These are phyloP conservation scores for Podilymbus podiceps DNA, from an alignment of 2,113 vertebrate genomes.

Conservation along the genomic window DNA sequence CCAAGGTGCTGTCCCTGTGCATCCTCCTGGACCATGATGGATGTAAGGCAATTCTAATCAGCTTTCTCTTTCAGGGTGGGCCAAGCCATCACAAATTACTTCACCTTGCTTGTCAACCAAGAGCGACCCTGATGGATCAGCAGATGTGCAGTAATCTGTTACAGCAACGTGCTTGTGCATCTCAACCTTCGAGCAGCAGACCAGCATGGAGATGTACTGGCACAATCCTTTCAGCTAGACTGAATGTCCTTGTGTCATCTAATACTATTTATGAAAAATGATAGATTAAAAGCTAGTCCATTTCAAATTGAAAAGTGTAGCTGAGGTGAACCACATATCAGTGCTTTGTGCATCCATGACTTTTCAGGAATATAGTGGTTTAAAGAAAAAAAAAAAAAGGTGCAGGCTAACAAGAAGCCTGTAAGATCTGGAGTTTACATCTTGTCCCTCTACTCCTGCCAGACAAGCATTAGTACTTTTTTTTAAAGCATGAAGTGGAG, in stretches of 20 bases:
- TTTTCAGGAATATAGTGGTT: background rate
- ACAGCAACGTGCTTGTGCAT: background rate
- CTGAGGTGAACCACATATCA: background rate
- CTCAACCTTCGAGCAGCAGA: background rate
- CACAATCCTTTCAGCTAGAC: background rate
- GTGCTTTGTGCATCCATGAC: background rate
- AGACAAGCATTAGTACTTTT: background rate
- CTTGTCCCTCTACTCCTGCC: background rate
- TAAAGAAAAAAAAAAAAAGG: background rate
- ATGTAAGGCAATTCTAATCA: background rate
- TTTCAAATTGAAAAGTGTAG: background rate
- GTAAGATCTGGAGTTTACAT: background rate
- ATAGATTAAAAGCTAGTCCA: background rate
- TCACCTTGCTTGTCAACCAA: background rate
- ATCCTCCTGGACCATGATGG: background rate
- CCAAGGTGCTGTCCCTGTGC: background rate
- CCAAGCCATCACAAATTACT: background rate
- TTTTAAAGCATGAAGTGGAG: background rate
- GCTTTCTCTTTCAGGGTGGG: background rate
- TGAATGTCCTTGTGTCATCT: background rate
- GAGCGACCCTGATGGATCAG: background rate
- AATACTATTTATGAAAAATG: background rate
- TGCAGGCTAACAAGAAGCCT: background rate
- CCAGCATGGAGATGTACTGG: background rate
- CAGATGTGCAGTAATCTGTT: background rate